Base-by-base conservation (phyloP, 2,888 invertebrate species). In the Amphipoea lucens region DNA sequence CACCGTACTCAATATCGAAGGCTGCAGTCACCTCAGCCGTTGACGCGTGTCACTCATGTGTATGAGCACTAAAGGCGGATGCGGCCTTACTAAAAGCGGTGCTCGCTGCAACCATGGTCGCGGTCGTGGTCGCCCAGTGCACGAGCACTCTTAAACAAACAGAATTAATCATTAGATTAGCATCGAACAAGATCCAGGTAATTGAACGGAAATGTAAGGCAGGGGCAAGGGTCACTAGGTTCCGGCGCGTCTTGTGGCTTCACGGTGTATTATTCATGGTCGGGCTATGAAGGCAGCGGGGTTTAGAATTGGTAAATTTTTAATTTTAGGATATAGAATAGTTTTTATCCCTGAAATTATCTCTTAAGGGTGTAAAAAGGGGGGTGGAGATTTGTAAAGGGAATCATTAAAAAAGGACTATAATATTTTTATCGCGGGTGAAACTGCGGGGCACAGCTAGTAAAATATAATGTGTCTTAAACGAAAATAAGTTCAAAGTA, bases 131-230 rank as follows among this genome's bases (percentile, higher is more conserved):
- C 36, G 6, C 60, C n/a, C 40, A 74, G 45, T 74, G 65, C 40
- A 17, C 62, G n/a, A 9, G 51, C 23, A 69, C n/a, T 72, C 60
- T 81, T 74, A 77, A 68, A 86, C 74, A 87, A 86, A 91, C 75
- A 86, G 76, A 87, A 89, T 86, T 87, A 87, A 87, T 89, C 88
- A 90, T 84, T 81, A 87, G 89, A 90, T 91, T 89, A 88, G 79
- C 85, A 91, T 90, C 89, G 85, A 86, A 89, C 88, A 90, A 90
- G 89, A 90, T 90, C 78, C 78, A 81, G 83, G 89, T 88, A 89
- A 89, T 90, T 87, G 89, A 83, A 84, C 84, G 87, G 91, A 91
- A 92, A 92, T 90, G 90, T 88, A 85, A 89, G 88, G 90, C 76
- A 83, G 81, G 88, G 86, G 81, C 89, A 86, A 78, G 86, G 92